Evolutionary conservation across 2,888 invertebrate genomes (phyloP), one percentile per base, ranked within the genome.

Genomic region (Baronia brevicornis): DNA sequence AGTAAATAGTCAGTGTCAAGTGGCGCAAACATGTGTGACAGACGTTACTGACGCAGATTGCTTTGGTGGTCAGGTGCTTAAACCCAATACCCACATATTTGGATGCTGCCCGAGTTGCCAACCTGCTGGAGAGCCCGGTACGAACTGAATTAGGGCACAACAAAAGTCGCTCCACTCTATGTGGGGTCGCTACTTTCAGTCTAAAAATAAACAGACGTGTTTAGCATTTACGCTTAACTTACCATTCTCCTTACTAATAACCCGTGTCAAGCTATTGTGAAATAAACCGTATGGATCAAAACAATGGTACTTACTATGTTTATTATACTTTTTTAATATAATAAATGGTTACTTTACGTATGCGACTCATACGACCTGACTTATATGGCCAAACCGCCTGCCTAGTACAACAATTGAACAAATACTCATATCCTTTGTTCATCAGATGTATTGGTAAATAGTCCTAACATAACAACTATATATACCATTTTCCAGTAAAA

Each of bases 91-190:
- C 4, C 50, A 45, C 18, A 55, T 84, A 45, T 61, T 51, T 33
- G 69, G 64, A 7, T 85, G 86, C 44, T 86, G 86, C 49, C 85
- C 85, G 6, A 67, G 68, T 13, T 86, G 86, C 48, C 28, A 17
- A 17, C 33, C 45, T 3, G 39, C 54, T 25, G 52, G 53, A 54
- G 51, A 41, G 35, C 37, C 33, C 17, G 49, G 28, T 10, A 36
- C 14, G 26, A 22, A 28, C 36, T 36, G 23, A 36, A 31, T 31
- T 31, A 27, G 23, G 22, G 4, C 11, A 27, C n/a, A 26, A 11
- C 29, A 37, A 18, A 40, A 34, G 32, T 26, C n/a, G 21, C 29
- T 35, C 17, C 18, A 9, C 25, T 31, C 31, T 36, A 27, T 27
- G 31, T 27, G 36, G 31, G 31, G 31, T 36, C 31, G 35, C 11